phyloP scores from a whole-genome alignment of 2,113 vertebrate genomes.

The Lampris incognitus region DNA sequence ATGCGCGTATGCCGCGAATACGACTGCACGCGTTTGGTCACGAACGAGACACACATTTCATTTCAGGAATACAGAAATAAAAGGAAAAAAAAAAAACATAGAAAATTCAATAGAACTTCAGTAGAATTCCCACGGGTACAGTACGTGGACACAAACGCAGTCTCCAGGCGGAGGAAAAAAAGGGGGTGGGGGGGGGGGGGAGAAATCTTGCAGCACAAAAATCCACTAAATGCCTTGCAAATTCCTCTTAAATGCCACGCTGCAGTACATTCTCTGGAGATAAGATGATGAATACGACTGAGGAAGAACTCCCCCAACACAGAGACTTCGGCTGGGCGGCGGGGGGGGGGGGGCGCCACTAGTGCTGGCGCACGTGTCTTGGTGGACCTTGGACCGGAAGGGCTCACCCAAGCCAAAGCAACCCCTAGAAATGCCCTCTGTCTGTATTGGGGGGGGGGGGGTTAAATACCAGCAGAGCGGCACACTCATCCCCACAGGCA shows the following conservation, averaged over 20 bases:
- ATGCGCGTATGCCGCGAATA: neutral
- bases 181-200: too few species aligned
- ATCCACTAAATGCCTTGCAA: neutral
- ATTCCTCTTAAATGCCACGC: neutral
- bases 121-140: too few species aligned
- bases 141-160: too few species aligned
- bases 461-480: constrained; percentile 55
- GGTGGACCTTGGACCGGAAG: constrained; percentile 66
- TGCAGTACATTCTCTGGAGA: neutral
- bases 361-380: constrained; percentile 63
- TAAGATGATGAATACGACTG: constrained; percentile 16
- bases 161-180: too few species aligned
- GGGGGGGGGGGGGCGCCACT: constrained; percentile 54
- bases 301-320: constrained; percentile 9
- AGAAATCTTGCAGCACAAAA: neutral
- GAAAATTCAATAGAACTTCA: too few species aligned
- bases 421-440: constrained; percentile 33
- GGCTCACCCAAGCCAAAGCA: constrained; percentile 38
- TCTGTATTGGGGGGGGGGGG: constrained; percentile 40
- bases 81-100: too few species aligned
- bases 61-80: neutral
- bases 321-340: neutral
- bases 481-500: constrained; percentile 55
- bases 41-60: neutral
- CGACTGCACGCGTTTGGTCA: neutral